These are phyloP conservation scores for Drosophila leonis DNA, from an alignment of 2,888 invertebrate species.

Conservation along the genomic window DNA sequence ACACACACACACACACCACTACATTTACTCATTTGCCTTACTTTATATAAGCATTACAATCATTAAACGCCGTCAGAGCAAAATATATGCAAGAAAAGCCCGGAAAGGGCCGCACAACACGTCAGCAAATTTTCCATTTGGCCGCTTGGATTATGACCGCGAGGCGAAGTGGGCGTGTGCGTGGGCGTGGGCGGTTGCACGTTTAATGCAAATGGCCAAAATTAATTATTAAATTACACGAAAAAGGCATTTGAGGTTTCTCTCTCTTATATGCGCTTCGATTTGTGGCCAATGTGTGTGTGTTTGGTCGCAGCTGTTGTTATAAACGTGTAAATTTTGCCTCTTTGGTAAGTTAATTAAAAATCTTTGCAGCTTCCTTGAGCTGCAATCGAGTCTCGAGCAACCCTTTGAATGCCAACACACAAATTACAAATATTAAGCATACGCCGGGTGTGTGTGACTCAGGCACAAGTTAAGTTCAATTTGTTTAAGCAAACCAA, in stretches of 20 bases:
- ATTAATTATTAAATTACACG: slow-evolving; percentile 81
- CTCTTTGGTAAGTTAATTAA: slow-evolving; percentile 48
- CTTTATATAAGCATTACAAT: slow-evolving; percentile 41
- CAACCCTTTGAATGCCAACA: slow-evolving; percentile 1
- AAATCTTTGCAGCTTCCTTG: slow-evolving; percentile 18
- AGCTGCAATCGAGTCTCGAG: slow-evolving; percentile 6
- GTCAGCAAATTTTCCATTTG: slow-evolving; percentile 51
- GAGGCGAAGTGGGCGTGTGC: neutral
- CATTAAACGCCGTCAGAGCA: slow-evolving; percentile 33
- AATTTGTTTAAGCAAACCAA: neutral
- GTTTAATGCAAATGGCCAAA: slow-evolving; percentile 75
- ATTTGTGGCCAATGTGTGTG: slow-evolving; percentile 50
- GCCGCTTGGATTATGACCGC: slow-evolving; percentile 50
- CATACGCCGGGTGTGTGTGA: slow-evolving; percentile 1
- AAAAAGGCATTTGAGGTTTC: slow-evolving; percentile 70
- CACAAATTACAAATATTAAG: slow-evolving; percentile 17
- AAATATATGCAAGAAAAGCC: slow-evolving; percentile 3
- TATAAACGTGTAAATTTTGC: slow-evolving; percentile 35
- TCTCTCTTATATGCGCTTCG: slow-evolving; percentile 39
- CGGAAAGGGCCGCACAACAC: slow-evolving; percentile 25
- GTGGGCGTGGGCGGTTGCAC: neutral
- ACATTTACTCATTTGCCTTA: slow-evolving; percentile 35
- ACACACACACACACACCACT: slow-evolving; percentile 4
- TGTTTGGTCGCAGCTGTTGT: slow-evolving; percentile 30
- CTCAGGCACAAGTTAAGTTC: neutral